Conservation (phyloP, 2,888 invertebrate genomes). For the Drosophila gaucha region DNA sequence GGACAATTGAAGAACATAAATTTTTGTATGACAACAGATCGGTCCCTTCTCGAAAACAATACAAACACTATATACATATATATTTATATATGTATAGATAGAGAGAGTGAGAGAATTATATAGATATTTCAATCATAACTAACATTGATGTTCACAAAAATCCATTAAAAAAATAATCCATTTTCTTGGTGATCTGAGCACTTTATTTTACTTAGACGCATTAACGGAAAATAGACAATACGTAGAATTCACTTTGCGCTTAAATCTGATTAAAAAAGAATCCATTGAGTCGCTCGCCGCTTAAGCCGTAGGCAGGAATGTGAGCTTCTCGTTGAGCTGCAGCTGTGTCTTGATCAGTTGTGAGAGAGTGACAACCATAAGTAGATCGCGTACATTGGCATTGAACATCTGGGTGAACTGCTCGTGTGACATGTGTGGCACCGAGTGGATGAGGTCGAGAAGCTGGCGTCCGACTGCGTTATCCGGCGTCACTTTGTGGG, state of each 20-base stretch:
- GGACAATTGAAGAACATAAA: no score
- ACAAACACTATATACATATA: no score
- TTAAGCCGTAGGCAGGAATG: slow-evolving; percentile 90
- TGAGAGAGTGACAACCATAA: slow-evolving; percentile 98
- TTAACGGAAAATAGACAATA: slow-evolving; percentile 49
- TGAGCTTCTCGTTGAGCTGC: slow-evolving; percentile 97
- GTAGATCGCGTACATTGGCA: slow-evolving; percentile 97
- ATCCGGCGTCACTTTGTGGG: slow-evolving; percentile 90
- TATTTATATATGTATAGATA: no score
- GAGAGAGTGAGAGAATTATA: no score
- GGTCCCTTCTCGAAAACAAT: no score
- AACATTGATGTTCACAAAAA: no score
- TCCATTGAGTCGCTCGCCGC: slow-evolving; percentile 10
- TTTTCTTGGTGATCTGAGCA: slow-evolving; percentile 29
- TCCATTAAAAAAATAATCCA: not conserved
- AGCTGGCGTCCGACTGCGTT: slow-evolving; percentile 96
- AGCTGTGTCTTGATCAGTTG: slow-evolving; percentile 98
- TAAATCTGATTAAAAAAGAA: slow-evolving; percentile 56
- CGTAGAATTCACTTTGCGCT: slow-evolving; percentile 50
- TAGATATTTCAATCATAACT: no score
- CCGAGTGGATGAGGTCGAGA: slow-evolving; percentile 95
- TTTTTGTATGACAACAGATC: no score
- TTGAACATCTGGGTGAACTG: slow-evolving; percentile 98
- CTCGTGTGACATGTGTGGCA: slow-evolving; percentile 95
- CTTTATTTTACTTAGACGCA: slow-evolving; percentile 57